A percentile compares a stretch with the other conserved stretches of the same genome.
Evolutionary conservation across 2,888 invertebrate species (phyloP).

Genomic region (Fragum whitleyi): DNA sequence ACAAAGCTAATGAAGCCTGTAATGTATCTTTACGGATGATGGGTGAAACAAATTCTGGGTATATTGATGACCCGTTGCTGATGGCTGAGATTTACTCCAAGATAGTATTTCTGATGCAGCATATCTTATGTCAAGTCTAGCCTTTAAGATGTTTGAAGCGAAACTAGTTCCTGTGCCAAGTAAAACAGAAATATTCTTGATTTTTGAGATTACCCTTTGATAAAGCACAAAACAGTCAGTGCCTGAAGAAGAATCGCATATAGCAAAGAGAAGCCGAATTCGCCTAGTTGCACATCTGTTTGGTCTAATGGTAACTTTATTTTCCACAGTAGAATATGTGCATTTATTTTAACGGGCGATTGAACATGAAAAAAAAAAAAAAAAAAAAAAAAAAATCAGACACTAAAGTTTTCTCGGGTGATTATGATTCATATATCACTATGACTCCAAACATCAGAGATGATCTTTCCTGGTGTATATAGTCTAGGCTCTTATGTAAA

Average conservation of each 20-base stretch:
- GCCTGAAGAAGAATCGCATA: slow-evolving; percentile 16
- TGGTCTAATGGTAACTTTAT: slow-evolving; percentile 28
- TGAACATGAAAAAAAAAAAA: no score
- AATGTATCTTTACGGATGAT: slow-evolving; percentile 51
- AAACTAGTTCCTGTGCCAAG: no score
- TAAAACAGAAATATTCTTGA: no score
- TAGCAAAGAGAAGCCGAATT: neutral
- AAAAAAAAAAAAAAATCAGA: no score
- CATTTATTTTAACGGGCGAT: no score
- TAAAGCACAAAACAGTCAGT: slow-evolving; percentile 30
- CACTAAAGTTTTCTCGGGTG: no score
- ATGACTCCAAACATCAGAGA: no score
- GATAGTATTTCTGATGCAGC: slow-evolving; percentile 19
- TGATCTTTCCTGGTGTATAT: no score
- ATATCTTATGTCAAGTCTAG: slow-evolving; percentile 8
- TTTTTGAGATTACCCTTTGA: slow-evolving; percentile 16
- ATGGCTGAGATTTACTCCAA: neutral
- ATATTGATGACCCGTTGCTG: slow-evolving; percentile 57
- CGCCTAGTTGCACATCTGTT: neutral
- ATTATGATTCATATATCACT: no score
- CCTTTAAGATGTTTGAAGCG: slow-evolving; percentile 9
- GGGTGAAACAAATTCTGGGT: no score
- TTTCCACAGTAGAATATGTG: slow-evolving; percentile 32
- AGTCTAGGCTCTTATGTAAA: no score
- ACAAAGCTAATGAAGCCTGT: slow-evolving; percentile 64